A percentile compares a stretch with the other conserved stretches of the same genome.
phyloP scores from a whole-genome alignment of 2,797 vertebrate genomes.

The Stomatorhinus walkeri region DNA sequence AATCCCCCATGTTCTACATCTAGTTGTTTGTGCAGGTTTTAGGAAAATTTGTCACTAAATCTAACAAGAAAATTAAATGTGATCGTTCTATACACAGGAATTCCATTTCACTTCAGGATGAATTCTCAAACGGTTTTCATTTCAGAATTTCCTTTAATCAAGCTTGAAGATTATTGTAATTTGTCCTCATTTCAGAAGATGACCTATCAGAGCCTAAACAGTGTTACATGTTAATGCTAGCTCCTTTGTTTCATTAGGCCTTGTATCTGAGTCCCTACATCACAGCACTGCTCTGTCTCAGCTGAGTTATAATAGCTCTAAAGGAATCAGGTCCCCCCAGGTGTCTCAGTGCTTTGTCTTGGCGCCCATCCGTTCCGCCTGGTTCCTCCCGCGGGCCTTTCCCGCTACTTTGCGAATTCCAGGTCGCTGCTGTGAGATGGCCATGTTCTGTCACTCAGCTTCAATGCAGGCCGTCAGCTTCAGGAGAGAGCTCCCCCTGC shows the following conservation, averaged over 20 bases:
- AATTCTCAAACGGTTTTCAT: slow-evolving; percentile 1
- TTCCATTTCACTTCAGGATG: not conserved
- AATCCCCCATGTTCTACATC: slow-evolving; percentile 19
- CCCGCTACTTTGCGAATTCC: not conserved
- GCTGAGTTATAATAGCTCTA: not conserved
- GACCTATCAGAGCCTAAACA: not conserved
- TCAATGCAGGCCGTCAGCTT: not conserved
- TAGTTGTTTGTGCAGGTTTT: not conserved
- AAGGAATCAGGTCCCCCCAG: not conserved
- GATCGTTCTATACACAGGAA: not conserved
- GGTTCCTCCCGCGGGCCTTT: not conserved
- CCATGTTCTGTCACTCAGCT: not conserved
- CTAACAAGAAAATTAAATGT: slow-evolving; percentile 16
- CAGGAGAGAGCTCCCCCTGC: not conserved
- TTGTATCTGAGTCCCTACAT: not conserved
- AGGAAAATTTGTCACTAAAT: slow-evolving; percentile 11
- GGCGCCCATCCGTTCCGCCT: not conserved
- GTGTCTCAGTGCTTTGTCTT: not conserved
- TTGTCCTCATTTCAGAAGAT: slow-evolving; percentile 2
- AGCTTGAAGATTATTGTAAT: slow-evolving; percentile 8
- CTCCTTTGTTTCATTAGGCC: not conserved
- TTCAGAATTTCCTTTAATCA: slow-evolving; percentile 19
- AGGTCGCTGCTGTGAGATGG: not conserved
- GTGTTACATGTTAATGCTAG: slow-evolving; percentile 10
- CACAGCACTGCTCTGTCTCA: not conserved